Evolutionary conservation across 2,113 vertebrate genomes (phyloP).

Genomic region (Carassius gibelio): DNA sequence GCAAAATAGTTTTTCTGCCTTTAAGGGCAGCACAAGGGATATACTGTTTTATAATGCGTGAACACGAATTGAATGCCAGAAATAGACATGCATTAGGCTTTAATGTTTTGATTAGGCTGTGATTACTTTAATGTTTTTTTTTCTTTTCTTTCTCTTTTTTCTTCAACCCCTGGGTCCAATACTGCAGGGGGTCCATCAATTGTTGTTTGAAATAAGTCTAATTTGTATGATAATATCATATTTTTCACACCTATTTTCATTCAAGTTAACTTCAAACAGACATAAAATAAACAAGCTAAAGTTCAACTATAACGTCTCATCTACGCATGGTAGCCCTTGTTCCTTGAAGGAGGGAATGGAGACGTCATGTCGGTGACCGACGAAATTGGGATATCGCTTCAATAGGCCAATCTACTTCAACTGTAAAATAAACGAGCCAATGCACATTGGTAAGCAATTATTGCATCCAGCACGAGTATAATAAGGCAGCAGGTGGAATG

Average conservation of each 20-base stretch:
- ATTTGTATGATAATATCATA: not conserved
- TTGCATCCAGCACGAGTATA: too few relatives aligned
- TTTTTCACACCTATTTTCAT: not conserved
- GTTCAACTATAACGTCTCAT: too few relatives aligned
- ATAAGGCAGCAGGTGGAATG: too few relatives aligned
- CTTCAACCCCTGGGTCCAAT: not conserved
- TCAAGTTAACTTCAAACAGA: not conserved
- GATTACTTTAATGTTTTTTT: not conserved
- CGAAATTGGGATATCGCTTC: too few relatives aligned
- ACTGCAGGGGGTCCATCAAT: not conserved
- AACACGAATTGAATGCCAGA: not conserved
- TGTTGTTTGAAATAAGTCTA: not conserved
- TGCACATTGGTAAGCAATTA: too few relatives aligned
- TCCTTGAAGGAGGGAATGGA: too few relatives aligned
- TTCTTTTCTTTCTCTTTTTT: not conserved
- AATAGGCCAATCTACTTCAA: too few relatives aligned
- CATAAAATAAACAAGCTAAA: not conserved
- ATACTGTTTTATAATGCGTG: not conserved
- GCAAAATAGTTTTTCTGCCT: not conserved
- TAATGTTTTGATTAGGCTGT: not conserved
- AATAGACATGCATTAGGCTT: not conserved
- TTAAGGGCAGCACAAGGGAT: not conserved
- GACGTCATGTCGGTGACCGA: too few relatives aligned
- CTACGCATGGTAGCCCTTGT: too few relatives aligned
- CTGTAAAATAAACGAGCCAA: too few relatives aligned